Percentiles rank a stretch among this genome's conserved stretches.
Evolutionary conservation across 2,797 vertebrate species (phyloP).

Genomic region (Falco peregrinus): DNA sequence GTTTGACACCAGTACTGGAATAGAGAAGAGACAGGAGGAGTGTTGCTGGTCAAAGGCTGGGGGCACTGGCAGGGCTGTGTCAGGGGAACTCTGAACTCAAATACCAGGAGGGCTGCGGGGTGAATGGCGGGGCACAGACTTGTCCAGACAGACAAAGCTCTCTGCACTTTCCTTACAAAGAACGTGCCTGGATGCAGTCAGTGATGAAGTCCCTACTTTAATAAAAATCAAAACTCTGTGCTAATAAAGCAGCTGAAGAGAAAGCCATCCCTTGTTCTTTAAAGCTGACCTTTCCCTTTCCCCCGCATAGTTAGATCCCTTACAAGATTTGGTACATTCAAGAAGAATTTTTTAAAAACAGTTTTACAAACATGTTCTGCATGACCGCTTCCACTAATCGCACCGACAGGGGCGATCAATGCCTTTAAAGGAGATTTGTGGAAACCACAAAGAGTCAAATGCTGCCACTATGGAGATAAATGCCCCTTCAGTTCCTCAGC

Average conservation of each 20-base stretch:
- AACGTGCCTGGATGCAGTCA: neutral
- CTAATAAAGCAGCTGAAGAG: constrained; percentile 25
- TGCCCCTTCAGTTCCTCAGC: constrained; percentile 73
- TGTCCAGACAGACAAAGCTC: neutral
- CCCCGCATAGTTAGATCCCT: constrained; percentile 35
- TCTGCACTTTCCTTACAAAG: neutral
- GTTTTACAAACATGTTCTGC: constrained; percentile 76
- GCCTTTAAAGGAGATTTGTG: constrained; percentile 83
- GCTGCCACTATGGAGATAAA: constrained; percentile 81
- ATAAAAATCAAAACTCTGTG: constrained; percentile 10
- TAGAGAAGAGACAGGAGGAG: neutral
- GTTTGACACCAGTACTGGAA: neutral
- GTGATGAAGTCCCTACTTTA: neutral
- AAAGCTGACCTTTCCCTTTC: constrained; percentile 54
- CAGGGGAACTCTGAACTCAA: neutral
- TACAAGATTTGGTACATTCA: constrained; percentile 51
- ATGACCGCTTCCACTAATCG: constrained; percentile 76
- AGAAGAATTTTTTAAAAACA: constrained; percentile 52
- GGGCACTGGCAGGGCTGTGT: neutral
- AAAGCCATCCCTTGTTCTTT: constrained; percentile 42
- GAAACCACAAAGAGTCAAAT: constrained; percentile 80
- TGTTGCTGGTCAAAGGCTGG: neutral
- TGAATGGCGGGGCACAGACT: neutral
- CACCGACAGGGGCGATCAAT: constrained; percentile 75
- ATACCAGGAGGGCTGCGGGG: neutral